Base-by-base conservation (phyloP, 1,140 invertebrate genomes). In the Aethina tumida region DNA sequence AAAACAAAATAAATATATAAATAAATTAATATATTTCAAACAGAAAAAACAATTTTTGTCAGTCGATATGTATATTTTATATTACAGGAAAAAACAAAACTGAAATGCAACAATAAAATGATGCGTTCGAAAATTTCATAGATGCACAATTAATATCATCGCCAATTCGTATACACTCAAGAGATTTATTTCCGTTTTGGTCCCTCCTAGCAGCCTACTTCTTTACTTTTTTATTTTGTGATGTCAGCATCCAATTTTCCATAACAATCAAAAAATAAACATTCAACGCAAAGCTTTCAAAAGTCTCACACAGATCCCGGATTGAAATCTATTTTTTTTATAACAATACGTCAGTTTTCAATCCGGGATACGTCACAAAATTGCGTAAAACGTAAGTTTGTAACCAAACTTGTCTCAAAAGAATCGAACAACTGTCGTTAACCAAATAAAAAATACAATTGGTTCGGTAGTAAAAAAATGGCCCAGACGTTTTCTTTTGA, bases 11-110 rank as follows among this genome's bases (percentile, higher is more conserved):
- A 50, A 52, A 52, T 50, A 50, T 44, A 51, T n/a, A 54, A 54
- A 49, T 49, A 51, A 52, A 54, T 49, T 50, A 52, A 52, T 54
- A 54, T 54, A 54, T 54, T 54, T 54, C 44, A 54, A 54, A 52
- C 49, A 51, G 52, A 52, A 51, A 54, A 41, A 47, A 51, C n/a
- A 50, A 41, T 42, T 44, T 47, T 43, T 38, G 39, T 54, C 49
- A 49, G 49, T 53, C 49, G 39, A 45, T 49, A 52, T 51, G 43
- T 50, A 12, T 16, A 32, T 17, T 6, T 39, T 31, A 20, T 16
- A 38, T 32, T 6, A 15, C 20, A 27, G 24, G 21, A 24, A 33
- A 33, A 17, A 41, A 9, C 36, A 16, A 28, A 28, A 28, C 8
- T 36, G 9, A 34, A 18, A 29, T 30, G 12, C 35, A 15, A 37